These are phyloP conservation scores for Meriones unguiculatus DNA, from an alignment of 2,113 vertebrate species.

Conservation along the genomic window DNA sequence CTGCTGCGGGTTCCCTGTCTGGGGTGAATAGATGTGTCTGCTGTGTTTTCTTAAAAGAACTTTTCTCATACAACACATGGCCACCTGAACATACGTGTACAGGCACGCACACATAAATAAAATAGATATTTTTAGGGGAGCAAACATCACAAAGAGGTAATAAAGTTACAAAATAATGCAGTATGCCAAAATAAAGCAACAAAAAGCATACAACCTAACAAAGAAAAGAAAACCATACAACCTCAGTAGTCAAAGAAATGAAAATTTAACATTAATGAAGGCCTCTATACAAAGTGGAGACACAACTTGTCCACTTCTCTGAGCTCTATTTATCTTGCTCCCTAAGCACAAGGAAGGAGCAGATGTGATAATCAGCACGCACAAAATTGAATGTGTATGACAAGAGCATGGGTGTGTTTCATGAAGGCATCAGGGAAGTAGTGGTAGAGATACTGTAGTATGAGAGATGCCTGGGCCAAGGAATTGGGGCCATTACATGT, in stretches of 20 bases:
- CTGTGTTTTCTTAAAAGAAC: not conserved
- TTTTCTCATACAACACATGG: not conserved
- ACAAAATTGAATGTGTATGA: not conserved
- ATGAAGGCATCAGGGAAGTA: not conserved
- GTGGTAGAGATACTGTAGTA: rapidly evolving
- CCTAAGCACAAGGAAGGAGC: not conserved
- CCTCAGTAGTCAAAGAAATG: not conserved
- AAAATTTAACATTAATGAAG: not conserved
- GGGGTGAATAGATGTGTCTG: not conserved
- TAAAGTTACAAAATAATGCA: not conserved
- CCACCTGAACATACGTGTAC: not conserved
- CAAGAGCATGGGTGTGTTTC: not conserved
- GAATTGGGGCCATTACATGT: not conserved
- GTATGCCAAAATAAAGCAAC: not conserved
- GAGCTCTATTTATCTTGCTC: not conserved
- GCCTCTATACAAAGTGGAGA: not conserved
- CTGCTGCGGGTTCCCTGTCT: not conserved
- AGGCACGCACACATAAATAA: not conserved
- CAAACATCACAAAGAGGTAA: not conserved
- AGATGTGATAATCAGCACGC: not conserved
- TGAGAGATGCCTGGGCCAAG: not conserved
- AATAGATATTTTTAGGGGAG: not conserved
- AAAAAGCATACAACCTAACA: not conserved
- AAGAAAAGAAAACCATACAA: not conserved
- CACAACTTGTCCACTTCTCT: not conserved